A percentile compares a stretch with the other conserved stretches of the same genome.
Conservation (phyloP, 2,113 vertebrate species). For the Hemicordylus capensis region DNA sequence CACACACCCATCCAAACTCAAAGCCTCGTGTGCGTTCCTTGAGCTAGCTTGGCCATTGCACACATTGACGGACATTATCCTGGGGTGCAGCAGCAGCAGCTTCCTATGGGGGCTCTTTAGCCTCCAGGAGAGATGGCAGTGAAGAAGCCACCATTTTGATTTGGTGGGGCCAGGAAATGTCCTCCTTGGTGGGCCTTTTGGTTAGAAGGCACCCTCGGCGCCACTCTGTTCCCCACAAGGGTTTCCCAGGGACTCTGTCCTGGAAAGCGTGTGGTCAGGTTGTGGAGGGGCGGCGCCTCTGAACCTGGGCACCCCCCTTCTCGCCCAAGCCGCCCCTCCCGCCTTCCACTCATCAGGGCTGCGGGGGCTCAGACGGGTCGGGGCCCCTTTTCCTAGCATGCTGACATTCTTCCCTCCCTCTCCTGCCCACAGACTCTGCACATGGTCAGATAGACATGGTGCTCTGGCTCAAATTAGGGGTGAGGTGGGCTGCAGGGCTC, state of each 20-base stretch:
- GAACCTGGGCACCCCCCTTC: neutral
- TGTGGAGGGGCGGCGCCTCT: neutral
- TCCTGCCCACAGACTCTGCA: neutral
- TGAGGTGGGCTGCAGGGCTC: neutral
- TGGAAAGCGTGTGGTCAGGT: neutral
- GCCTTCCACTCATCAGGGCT: neutral
- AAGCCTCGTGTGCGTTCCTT: neutral
- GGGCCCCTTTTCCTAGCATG: neutral
- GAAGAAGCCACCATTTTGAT: neutral
- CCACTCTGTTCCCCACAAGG: neutral
- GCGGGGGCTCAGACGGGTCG: neutral
- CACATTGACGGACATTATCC: neutral
- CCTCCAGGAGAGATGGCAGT: neutral
- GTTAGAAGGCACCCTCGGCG: neutral
- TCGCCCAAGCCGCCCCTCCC: neutral
- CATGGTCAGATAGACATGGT: neutral
- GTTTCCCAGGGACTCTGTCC: neutral
- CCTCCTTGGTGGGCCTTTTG: no score
- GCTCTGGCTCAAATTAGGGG: neutral
- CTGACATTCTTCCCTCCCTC: neutral
- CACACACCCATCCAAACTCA: neutral
- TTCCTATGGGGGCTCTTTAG: neutral
- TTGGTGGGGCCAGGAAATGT: neutral
- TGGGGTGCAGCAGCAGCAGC: neutral
- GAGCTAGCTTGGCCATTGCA: neutral